A percentile compares a stretch with the other conserved stretches of the same genome.
Conservation (phyloP, 2,888 invertebrate genomes). For the Stomorhina lunata region DNA sequence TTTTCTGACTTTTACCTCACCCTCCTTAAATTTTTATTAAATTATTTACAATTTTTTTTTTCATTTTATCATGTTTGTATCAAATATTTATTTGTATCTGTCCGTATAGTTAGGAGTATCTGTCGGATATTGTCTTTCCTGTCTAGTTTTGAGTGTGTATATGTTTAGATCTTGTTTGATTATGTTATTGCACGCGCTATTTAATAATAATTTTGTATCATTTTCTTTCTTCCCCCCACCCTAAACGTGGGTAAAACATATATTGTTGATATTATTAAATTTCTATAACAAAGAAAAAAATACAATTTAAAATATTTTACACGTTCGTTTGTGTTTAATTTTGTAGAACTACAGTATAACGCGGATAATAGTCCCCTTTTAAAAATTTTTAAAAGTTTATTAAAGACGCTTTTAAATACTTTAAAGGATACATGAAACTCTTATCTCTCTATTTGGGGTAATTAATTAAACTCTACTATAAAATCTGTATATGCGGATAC, state of each 20-base stretch:
- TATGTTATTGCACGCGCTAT: slow-evolving; percentile 78
- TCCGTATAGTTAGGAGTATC: neutral
- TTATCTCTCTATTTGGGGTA: too few species aligned
- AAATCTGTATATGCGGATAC: too few species aligned
- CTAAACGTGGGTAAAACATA: neutral
- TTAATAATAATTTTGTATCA: slow-evolving; percentile 70
- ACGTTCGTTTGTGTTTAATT: too few species aligned
- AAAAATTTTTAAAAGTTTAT: too few species aligned
- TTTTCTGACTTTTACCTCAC: neutral
- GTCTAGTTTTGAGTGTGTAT: slow-evolving; percentile 36
- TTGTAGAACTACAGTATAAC: too few species aligned
- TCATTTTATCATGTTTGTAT: slow-evolving; percentile 31
- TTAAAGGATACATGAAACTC: too few species aligned
- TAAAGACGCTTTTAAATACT: too few species aligned
- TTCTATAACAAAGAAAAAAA: slow-evolving; percentile 19
- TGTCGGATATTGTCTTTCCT: too few species aligned
- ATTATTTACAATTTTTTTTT: slow-evolving; percentile 9
- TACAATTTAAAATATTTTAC: slow-evolving; percentile 38
- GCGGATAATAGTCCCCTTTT: too few species aligned
- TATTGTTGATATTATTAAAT: slow-evolving; percentile 56
- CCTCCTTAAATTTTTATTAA: neutral
- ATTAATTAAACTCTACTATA: too few species aligned
- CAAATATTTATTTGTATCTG: slow-evolving; percentile 67
- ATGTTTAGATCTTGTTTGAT: slow-evolving; percentile 75
- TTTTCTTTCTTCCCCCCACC: neutral